A percentile compares a stretch with the other conserved stretches of the same genome.
These are phyloP conservation scores for Esox masquinongy DNA, from an alignment of 2,797 vertebrate genomes.

Conservation along the genomic window DNA sequence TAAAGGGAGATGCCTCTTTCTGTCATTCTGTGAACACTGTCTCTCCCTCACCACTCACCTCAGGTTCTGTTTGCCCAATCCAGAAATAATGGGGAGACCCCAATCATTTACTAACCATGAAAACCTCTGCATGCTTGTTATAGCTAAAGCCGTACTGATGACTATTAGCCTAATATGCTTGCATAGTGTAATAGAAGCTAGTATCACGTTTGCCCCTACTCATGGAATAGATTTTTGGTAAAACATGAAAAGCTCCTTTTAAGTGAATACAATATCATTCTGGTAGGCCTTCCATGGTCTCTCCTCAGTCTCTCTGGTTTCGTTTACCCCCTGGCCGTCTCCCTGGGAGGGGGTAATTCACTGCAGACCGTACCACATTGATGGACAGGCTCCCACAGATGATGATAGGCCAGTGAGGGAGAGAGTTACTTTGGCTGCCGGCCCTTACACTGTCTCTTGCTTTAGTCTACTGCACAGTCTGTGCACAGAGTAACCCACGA, in stretches of 20 bases:
- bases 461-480: background rate
- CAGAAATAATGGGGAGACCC: background rate
- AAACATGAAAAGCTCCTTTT: background rate
- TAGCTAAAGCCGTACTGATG: background rate
- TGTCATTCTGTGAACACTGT: background rate
- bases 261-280: background rate
- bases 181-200: background rate
- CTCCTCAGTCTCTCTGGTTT: constrained; percentile 2
- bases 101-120: background rate
- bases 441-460: background rate
- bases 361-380: background rate
- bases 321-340: background rate
- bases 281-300: background rate
- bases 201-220: background rate
- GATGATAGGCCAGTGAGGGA: background rate
- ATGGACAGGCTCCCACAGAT: constrained; percentile 11
- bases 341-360: constrained; percentile 1
- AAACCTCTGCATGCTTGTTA: background rate
- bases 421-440: constrained; percentile 9
- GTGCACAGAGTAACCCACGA: background rate
- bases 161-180: background rate
- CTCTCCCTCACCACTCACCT: background rate
- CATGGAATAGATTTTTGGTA: background rate
- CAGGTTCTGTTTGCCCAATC: background rate
- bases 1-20: background rate